A percentile compares a stretch with the other conserved stretches of the same genome.
Conservation (phyloP, 2,113 vertebrate species). For the Sinosuthora webbiana region DNA sequence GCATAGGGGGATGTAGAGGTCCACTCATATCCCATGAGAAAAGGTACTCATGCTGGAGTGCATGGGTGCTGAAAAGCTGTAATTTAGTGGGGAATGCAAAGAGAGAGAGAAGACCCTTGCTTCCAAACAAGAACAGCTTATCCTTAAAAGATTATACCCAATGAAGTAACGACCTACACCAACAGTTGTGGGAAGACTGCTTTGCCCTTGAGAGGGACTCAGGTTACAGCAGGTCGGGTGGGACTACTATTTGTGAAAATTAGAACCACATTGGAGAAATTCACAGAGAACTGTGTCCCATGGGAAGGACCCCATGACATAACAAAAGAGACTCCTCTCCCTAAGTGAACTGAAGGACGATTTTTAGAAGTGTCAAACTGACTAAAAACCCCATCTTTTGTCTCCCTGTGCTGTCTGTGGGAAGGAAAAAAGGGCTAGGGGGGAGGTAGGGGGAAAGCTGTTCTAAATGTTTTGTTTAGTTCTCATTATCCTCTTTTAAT, state of each 20-base stretch:
- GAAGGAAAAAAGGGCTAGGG: not conserved
- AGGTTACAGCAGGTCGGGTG: rapidly evolving
- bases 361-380: not conserved
- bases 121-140: not conserved
- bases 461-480: not conserved
- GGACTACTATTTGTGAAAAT: not conserved
- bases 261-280: rapidly evolving
- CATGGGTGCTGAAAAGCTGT: not conserved
- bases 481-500: not conserved
- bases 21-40: not conserved
- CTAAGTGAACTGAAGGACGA: not conserved
- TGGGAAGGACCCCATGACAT: not conserved
- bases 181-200: not conserved
- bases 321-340: not conserved
- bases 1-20: not conserved
- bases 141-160: not conserved
- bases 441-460: too few relatives aligned
- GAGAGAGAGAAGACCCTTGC: not conserved
- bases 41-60: not conserved
- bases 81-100: not conserved
- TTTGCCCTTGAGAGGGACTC: not conserved
- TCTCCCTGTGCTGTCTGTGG: rapidly evolving
- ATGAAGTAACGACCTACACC: not conserved
- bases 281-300: not conserved
- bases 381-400: not conserved